Base-by-base conservation (phyloP, 2,113 vertebrate genomes). In the Carlito syrichta region DNA sequence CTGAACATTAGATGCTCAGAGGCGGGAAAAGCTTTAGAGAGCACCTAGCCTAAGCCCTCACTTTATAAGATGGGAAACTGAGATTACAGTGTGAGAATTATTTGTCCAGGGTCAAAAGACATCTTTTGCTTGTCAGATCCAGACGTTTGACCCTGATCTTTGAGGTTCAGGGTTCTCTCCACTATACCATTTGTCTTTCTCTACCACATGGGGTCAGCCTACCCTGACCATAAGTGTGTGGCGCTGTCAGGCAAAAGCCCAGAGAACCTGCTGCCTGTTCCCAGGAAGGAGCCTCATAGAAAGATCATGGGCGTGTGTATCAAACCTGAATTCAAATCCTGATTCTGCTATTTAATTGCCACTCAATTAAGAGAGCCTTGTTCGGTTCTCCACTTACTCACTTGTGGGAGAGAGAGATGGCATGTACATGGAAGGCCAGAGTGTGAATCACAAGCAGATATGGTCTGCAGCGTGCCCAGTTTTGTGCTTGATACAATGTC, bases 401-500 rank as follows among this genome's bases (percentile, higher is more conserved):
- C 60, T 35, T 48, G 2, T 38, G 45, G 6, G 12, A 52, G 66
- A 27, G 38, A 77, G 17, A 23, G 3, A 40, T 3, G 58, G 74
- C n/a, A 4, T 2, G 82, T 10, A 3, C 22, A 2, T 6, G 1
- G 16, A 30, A 45, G 63, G 23, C 14, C 17, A 16, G 38, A 0
- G 1, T 43, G 10, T 30, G 71, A 27, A 9, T 40, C 25, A 27
- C 62, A 10, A 5, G 50, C 10, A 20, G 12, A 3, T 8, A 6
- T 12, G 0, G 20, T 23, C 62, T 14, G 23, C 88, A 27, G 63
- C 9, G 13, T 0, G 16, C 40, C 12, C 20, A 1, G 48, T 4
- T 3, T 82, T 40, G 19, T 6, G 62, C 43, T 43, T 25, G 12
- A 4, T 2, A 11, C 43, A 5, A 52, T 0, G n/a, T 30, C 14